These are phyloP conservation scores for Oxyteleia sp. DNA, from an alignment of 2,888 invertebrate species.

Conservation along the genomic window DNA sequence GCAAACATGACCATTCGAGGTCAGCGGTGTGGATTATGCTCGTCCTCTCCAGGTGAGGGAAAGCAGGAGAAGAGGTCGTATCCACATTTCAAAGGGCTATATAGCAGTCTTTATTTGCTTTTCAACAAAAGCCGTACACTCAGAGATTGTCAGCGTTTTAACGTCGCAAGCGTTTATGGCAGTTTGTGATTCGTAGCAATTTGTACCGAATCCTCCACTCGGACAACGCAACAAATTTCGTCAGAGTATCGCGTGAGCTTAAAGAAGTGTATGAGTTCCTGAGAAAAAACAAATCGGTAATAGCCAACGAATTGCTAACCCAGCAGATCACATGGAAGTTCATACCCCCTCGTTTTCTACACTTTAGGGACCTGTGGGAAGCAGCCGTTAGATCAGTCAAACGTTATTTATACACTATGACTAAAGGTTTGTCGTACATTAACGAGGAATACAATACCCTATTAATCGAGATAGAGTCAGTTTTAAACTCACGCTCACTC, in stretches of 20 bases:
- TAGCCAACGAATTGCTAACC: slow-evolving; percentile 10
- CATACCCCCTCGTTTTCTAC: slow-evolving; percentile 36
- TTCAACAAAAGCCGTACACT: slow-evolving; percentile 48
- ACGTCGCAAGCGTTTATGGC: slow-evolving; percentile 61
- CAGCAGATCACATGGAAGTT: slow-evolving; percentile 59
- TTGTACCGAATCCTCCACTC: slow-evolving; percentile 47
- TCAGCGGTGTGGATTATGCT: slow-evolving; percentile 32
- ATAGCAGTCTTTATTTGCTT: slow-evolving; percentile 69
- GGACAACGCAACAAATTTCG: slow-evolving; percentile 72
- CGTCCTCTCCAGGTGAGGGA: slow-evolving; percentile 72
- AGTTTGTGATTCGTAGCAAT: slow-evolving; percentile 58
- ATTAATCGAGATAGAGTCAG: slow-evolving; percentile 69
- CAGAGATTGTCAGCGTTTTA: slow-evolving; percentile 65
- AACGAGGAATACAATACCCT: slow-evolving; percentile 75
- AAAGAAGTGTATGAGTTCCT: slow-evolving; percentile 49
- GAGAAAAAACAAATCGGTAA: not conserved
- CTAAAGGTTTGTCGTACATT: slow-evolving; percentile 19
- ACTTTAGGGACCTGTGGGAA: slow-evolving; percentile 59
- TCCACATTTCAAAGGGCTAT: slow-evolving; percentile 67
- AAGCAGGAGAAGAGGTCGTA: slow-evolving; percentile 44
- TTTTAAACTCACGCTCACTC: slow-evolving; percentile 69
- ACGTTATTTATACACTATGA: slow-evolving; percentile 62
- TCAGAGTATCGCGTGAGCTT: slow-evolving; percentile 63
- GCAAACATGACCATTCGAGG: slow-evolving; percentile 34
- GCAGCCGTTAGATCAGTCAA: slow-evolving; percentile 76